Conservation (phyloP, 2,888 invertebrate species). For the Sicus ferrugineus region DNA sequence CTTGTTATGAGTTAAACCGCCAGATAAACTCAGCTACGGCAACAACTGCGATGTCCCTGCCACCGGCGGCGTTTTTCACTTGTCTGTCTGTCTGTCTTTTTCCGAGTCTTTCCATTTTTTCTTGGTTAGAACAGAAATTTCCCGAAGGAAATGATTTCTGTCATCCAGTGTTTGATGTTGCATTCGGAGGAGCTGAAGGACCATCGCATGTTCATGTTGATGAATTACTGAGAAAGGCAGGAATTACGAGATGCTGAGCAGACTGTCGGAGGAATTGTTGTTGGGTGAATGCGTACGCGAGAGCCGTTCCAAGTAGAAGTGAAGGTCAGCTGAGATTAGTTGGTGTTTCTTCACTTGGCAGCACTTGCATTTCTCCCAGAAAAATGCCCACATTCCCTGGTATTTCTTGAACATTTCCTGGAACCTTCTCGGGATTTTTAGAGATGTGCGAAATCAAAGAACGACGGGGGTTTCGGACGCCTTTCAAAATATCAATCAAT, state of each 20-base stretch:
- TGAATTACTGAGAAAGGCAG: not conserved
- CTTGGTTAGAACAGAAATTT: constrained; percentile 7
- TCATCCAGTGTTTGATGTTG: constrained; percentile 16
- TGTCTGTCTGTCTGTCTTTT: constrained; percentile 7
- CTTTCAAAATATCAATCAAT: no score
- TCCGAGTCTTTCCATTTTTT: not conserved
- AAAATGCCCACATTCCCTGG: no score
- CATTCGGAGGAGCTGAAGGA: not conserved
- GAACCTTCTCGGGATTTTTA: no score
- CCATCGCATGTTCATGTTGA: constrained; percentile 22
- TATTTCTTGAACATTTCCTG: no score
- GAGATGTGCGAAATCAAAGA: no score
- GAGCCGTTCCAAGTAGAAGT: no score
- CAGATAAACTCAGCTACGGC: not conserved
- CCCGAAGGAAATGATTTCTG: constrained; percentile 14
- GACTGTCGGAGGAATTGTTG: no score
- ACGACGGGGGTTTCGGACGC: no score
- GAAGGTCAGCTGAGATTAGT: not conserved
- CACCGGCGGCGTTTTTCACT: constrained; percentile 6
- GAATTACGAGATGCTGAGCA: no score
- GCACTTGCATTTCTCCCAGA: no score
- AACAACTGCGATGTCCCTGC: constrained; percentile 1
- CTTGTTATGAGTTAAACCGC: constrained; percentile 4
- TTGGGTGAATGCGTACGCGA: no score
- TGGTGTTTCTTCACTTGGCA: no score